phyloP scores from a whole-genome alignment of 1,140 invertebrate species.

The Saccostrea echinata region DNA sequence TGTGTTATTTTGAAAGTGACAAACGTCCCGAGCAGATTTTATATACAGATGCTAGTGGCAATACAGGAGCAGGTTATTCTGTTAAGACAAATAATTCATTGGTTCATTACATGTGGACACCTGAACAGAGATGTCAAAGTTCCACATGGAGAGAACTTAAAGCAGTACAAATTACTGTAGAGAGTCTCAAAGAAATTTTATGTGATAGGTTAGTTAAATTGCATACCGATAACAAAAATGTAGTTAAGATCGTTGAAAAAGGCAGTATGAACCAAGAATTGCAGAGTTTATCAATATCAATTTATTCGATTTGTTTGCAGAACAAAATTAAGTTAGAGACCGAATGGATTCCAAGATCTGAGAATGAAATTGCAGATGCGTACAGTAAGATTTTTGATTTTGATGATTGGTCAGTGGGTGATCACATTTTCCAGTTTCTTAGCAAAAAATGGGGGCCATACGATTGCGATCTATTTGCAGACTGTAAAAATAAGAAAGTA shows the following conservation, averaged over 20 bases:
- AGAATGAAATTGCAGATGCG: not conserved
- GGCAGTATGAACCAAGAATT: slow-evolving; percentile 43
- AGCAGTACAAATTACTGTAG: too few species aligned
- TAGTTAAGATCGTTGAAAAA: slow-evolving; percentile 44
- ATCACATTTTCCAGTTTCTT: not conserved
- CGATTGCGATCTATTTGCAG: not conserved
- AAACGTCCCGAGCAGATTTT: slow-evolving; percentile 11
- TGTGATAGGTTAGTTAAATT: slow-evolving; percentile 22
- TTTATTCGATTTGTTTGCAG: slow-evolving; percentile 24
- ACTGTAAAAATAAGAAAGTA: too few species aligned
- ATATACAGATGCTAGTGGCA: slow-evolving; percentile 48
- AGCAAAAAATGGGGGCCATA: not conserved
- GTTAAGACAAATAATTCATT: slow-evolving; percentile 24
- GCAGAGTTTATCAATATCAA: too few species aligned
- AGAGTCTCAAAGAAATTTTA: not conserved
- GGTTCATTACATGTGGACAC: too few species aligned
- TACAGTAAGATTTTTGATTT: slow-evolving; percentile 47
- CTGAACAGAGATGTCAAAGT: too few species aligned
- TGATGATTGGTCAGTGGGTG: slow-evolving; percentile 19
- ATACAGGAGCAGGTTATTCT: slow-evolving; percentile 42
- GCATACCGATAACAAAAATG: slow-evolving; percentile 49
- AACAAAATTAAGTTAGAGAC: not conserved
- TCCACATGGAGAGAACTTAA: too few species aligned
- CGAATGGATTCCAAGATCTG: slow-evolving; percentile 25
- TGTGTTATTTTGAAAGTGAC: not conserved